Evolutionary conservation across 2,113 vertebrate species (phyloP).

Genomic region (Gambusia affinis): DNA sequence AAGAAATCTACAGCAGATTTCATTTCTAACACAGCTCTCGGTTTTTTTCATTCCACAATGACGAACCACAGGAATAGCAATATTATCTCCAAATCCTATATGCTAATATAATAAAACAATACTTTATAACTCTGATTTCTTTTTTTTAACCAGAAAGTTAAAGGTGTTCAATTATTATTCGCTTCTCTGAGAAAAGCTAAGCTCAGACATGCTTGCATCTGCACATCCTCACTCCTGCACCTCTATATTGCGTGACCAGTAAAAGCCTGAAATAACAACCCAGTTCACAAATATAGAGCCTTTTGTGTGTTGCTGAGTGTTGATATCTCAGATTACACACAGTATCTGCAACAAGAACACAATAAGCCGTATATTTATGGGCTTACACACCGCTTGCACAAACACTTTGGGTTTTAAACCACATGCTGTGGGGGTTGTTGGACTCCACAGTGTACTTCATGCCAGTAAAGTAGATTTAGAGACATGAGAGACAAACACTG

Average conservation of each 20-base stretch:
- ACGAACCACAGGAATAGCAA: background rate
- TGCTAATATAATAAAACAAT: background rate
- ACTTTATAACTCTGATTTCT: background rate
- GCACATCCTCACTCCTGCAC: conserved; percentile 22
- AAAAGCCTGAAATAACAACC: conserved; percentile 59
- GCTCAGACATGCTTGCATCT: conserved; percentile 24
- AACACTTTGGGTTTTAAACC: conserved; percentile 9
- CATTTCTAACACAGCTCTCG: background rate
- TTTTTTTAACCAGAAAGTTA: background rate
- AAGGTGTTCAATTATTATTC: background rate
- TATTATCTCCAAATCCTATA: no score
- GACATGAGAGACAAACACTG: background rate
- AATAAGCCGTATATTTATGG: conserved; percentile 33
- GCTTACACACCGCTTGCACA: conserved; percentile 1
- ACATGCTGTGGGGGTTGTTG: conserved; percentile 5
- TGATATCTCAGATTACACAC: conserved; percentile 37
- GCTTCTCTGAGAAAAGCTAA: background rate
- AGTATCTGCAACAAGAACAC: conserved; percentile 21
- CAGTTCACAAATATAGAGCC: conserved; percentile 31
- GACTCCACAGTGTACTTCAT: conserved; percentile 17
- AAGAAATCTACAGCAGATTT: no score
- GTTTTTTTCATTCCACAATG: background rate
- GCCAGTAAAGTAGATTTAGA: background rate
- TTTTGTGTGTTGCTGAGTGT: conserved; percentile 26
- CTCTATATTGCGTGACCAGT: conserved; percentile 2